Evolutionary conservation across 2,797 vertebrate genomes (phyloP).

Genomic region (Enteromius paludinosus): DNA sequence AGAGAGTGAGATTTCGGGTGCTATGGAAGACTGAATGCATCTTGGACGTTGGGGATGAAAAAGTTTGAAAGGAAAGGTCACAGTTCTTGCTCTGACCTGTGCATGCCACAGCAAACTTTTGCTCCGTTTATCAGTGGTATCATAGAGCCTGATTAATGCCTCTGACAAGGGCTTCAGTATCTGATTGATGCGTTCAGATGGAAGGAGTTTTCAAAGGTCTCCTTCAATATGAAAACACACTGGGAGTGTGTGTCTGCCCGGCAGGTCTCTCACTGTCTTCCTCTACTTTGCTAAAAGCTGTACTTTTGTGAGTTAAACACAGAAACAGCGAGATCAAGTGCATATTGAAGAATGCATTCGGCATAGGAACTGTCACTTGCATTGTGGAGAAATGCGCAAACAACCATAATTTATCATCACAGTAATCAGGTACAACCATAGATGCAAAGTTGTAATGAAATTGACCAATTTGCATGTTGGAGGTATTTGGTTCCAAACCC

Average conservation of each 20-base stretch:
- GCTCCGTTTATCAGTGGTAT: constrained; percentile 67
- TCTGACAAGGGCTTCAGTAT: constrained; percentile 56
- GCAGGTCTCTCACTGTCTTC: constrained; percentile 1
- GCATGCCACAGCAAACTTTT: constrained; percentile 65
- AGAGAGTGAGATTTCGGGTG: not conserved
- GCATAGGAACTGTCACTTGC: not conserved
- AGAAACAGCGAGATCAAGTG: not conserved
- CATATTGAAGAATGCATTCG: not conserved
- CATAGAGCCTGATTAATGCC: constrained; percentile 47
- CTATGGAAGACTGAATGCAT: constrained; percentile 8
- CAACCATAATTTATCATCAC: not conserved
- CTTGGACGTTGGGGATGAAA: not conserved
- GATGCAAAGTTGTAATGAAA: constrained; percentile 1
- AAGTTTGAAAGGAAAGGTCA: constrained; percentile 1
- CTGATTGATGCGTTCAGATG: constrained; percentile 70
- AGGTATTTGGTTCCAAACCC: not conserved
- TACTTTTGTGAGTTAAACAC: constrained; percentile 8
- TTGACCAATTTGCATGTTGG: not conserved
- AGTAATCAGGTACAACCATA: not conserved
- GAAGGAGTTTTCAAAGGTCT: constrained; percentile 43
- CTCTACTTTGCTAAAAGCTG: not conserved
- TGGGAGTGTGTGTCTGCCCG: not conserved
- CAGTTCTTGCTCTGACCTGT: constrained; percentile 60
- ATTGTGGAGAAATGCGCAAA: not conserved
- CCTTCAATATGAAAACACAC: constrained; percentile 19